Conservation (phyloP, 2,888 invertebrate species). For the Drosophila mimica region DNA sequence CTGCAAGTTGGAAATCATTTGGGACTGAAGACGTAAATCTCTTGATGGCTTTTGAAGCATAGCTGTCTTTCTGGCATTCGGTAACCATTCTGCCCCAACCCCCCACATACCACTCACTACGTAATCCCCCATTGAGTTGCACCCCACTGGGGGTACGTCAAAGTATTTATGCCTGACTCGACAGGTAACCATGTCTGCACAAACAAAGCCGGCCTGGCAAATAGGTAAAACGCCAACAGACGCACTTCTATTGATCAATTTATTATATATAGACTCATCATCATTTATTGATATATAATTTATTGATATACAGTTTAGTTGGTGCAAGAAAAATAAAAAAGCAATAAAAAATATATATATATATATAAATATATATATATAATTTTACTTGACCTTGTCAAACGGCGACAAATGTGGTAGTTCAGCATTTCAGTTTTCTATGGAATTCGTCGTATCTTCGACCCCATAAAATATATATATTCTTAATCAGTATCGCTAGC, state of each 20-base stretch:
- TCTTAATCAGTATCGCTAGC: neutral
- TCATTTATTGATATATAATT: neutral
- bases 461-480: neutral
- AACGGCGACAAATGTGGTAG: neutral
- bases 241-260: neutral
- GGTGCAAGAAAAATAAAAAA: too few relatives aligned
- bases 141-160: neutral
- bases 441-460: neutral
- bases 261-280: neutral
- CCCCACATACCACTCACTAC: neutral
- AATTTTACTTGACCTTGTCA: neutral
- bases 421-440: neutral
- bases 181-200: neutral
- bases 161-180: neutral
- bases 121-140: neutral
- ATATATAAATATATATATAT: neutral
- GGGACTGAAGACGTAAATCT: neutral
- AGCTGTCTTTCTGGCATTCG: neutral
- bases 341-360: neutral
- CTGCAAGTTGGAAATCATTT: neutral
- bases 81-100: neutral
- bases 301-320: too few relatives aligned
- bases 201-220: neutral
- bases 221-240: neutral
- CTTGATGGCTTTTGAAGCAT: neutral